Evolutionary conservation across 2,113 vertebrate species (phyloP).

Genomic region (Myotis davidii): DNA sequence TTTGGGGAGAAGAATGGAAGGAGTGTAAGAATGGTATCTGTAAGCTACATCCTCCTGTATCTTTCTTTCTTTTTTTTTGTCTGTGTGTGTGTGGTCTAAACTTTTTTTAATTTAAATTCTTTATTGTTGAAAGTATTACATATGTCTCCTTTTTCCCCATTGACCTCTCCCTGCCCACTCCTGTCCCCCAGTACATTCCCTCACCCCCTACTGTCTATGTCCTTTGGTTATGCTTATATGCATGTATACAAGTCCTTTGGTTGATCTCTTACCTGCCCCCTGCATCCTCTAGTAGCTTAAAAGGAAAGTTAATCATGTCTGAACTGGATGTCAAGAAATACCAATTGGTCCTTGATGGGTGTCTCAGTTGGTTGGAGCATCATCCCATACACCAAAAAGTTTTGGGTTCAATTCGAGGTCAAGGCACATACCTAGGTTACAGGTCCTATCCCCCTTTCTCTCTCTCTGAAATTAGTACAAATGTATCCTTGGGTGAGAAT

Average conservation of each 20-base stretch:
- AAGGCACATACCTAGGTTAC: too few relatives aligned
- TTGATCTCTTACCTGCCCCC: too few relatives aligned
- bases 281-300: neutral
- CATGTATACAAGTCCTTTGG: too few relatives aligned
- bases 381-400: neutral
- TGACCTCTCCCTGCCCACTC: too few relatives aligned
- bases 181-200: too few relatives aligned
- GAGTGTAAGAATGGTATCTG: neutral
- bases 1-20: neutral
- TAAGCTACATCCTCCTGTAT: neutral
- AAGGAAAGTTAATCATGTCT: neutral
- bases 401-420: neutral
- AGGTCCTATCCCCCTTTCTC: neutral
- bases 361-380: neutral
- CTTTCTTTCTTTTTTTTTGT: neutral
- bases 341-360: neutral
- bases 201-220: too few relatives aligned
- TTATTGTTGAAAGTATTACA: too few relatives aligned
- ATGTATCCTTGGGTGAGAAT: neutral
- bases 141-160: too few relatives aligned
- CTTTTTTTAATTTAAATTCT: too few relatives aligned
- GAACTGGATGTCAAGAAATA: neutral
- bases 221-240: too few relatives aligned
- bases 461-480: neutral
- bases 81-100: too few relatives aligned